Base-by-base conservation (phyloP, 1,140 invertebrate species). In the Drosophila serrata region DNA sequence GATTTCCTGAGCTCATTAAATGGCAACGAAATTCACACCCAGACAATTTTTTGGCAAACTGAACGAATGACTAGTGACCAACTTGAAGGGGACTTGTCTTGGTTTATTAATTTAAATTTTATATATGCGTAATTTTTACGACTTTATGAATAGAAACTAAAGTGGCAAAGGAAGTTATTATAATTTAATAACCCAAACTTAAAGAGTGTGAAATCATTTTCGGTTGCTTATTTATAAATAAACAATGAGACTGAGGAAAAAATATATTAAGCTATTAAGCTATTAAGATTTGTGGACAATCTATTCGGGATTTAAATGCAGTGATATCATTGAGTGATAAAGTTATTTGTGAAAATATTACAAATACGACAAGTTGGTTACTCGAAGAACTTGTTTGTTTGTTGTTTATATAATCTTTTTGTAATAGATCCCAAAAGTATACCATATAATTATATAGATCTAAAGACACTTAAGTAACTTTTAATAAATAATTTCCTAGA, bases 1-100 rank as follows among this genome's bases (percentile, higher is more conserved):
- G 42, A 77, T 75, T 77, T 77, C 75, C 75, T 77, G 46, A 74
- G 62, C 79, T 77, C 79, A 82, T 82, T 81, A 84, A 79, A 68
- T 55, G 59, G 42, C 69, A 59, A 45, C 70, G 67, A 77, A 78
- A 65, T 58, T 81, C 67, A 76, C 79, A 73, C 68, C 68, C 68
- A 70, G 43, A 72, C 68, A 49, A 11, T 35, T 31, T 33, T 24
- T 64, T 57, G 55, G 39, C 40, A 31, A 40, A 33, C 35, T 29
- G 24, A 24, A 24, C 24, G 24, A 2, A 4, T 2, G 24, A 24
- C 24, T 24, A 24, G 4, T 24, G 22, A 46, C 33, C 24, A 24
- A 24, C 24, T 24, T 31, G 37, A 55, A 27, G 11, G 9, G 35
- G 42, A 69, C 35, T 40, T 31, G 55, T 42, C 55, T 59, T 35